Evolutionary conservation across 2,888 invertebrate genomes (phyloP).

Genomic region (Kuschelorhynchus macadamiae): DNA sequence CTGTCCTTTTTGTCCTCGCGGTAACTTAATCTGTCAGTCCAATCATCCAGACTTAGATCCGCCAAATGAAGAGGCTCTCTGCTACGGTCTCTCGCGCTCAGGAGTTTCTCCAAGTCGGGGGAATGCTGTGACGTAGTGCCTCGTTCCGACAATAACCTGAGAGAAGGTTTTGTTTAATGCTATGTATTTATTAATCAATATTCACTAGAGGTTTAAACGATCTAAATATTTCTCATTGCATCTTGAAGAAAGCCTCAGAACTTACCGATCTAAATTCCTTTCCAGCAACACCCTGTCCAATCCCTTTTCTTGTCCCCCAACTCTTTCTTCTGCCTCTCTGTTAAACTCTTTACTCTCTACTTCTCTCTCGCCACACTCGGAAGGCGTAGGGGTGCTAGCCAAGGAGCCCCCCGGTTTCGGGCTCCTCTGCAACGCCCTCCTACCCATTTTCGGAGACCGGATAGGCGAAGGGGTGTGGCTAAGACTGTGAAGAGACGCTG

Average conservation of each 20-base stretch:
- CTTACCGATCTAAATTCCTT: constrained; percentile 73
- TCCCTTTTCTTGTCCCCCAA: constrained; percentile 65
- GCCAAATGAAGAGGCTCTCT: constrained; percentile 74
- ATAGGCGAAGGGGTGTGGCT: constrained; percentile 69
- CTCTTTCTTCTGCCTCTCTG: constrained; percentile 24
- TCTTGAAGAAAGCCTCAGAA: not conserved
- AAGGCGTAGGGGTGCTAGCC: constrained; percentile 65
- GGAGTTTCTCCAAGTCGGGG: constrained; percentile 69
- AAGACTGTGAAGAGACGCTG: constrained; percentile 57
- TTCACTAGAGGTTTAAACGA: no score
- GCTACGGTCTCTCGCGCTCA: constrained; percentile 73
- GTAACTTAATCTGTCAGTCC: constrained; percentile 65
- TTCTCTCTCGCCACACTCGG: constrained; percentile 57
- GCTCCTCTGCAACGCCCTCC: constrained; percentile 70
- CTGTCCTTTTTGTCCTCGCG: constrained; percentile 57
- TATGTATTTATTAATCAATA: not conserved
- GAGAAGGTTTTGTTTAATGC: not conserved
- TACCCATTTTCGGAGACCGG: constrained; percentile 73
- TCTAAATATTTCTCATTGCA: not conserved
- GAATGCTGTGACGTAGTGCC: constrained; percentile 60
- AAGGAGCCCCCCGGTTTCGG: constrained; percentile 68
- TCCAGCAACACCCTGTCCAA: constrained; percentile 79
- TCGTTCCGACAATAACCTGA: constrained; percentile 72
- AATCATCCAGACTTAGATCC: constrained; percentile 73
- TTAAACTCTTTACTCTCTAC: constrained; percentile 15